These are phyloP conservation scores for Podocnemis expansa DNA, from an alignment of 2,113 vertebrate species.

Conservation along the genomic window DNA sequence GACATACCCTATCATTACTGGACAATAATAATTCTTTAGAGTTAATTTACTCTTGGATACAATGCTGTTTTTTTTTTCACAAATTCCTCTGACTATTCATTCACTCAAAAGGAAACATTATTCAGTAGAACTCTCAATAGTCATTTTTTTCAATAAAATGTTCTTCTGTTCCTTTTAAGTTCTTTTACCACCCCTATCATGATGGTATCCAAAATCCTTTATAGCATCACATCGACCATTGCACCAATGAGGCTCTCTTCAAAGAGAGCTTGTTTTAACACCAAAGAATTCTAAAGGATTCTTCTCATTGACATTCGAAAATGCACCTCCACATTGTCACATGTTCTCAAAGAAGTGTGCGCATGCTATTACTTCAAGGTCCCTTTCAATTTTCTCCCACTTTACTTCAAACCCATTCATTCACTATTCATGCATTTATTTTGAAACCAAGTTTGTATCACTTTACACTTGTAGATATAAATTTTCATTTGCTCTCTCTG, in stretches of 20 bases:
- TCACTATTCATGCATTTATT: slow-evolving; percentile 23
- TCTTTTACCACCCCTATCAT: rapidly evolving
- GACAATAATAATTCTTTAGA: background rate
- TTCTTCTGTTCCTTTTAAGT: background rate
- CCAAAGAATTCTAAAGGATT: background rate
- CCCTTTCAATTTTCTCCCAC: slow-evolving; percentile 42
- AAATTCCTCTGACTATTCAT: background rate
- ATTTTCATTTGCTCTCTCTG: slow-evolving; percentile 29
- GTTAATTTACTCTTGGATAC: background rate
- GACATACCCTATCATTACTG: background rate
- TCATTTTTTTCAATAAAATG: background rate
- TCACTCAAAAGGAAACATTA: background rate
- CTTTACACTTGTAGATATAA: slow-evolving; percentile 30
- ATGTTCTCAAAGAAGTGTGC: background rate
- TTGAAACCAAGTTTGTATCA: slow-evolving; percentile 16
- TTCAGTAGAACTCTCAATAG: rapidly evolving
- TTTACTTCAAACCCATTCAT: slow-evolving; percentile 36
- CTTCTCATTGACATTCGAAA: background rate
- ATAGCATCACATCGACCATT: background rate
- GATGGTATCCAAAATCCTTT: background rate
- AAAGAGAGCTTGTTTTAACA: background rate
- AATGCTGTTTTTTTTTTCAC: background rate
- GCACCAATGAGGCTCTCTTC: background rate
- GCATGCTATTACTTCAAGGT: slow-evolving; percentile 41
- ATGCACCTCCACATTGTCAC: background rate